Evolutionary conservation across 1,140 invertebrate species (phyloP), one percentile per base, ranked within the genome.

Genomic region (Aphelinus certus): DNA sequence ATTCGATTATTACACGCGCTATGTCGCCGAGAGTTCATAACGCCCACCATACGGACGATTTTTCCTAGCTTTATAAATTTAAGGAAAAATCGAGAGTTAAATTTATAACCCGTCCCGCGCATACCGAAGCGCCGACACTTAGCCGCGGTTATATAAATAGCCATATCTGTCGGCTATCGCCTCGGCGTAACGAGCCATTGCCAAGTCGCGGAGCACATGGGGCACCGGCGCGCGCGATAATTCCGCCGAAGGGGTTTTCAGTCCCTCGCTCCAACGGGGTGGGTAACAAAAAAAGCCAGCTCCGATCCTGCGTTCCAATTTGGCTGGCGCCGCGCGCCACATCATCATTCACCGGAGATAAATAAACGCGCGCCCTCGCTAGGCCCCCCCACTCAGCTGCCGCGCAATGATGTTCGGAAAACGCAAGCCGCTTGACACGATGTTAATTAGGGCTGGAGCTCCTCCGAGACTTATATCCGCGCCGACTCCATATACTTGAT

Each of bases 101-200:
- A 26, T 26, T 26, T 26, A 26, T 26, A 26, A 26, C 26, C 26
- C 26, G 26, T 26, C 26, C 26, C 26, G 26, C 26, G 26, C 26
- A 26, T 26, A 26, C 26, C 26, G 26, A 26, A 26, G 26, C 26
- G 26, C 26, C 26, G 26, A 26, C 56, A 61, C 56, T 67, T 67
- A 67, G 10, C 57, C 57, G 10, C 3, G 56, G 48, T 67, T 67
- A 67, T 57, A 84, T 86, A 87, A 87, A 87, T 87, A 86, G 84
- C 79, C 83, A 85, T 87, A 86, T 85, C 84, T 86, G 84, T 86
- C 85, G 83, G 83, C 83, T 81, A 85, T 85, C 83, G 83, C 77
- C 51, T 9, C 78, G 80, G 78, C 26, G 83, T 87, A 87, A 87
- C 84, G 85, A 87, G 85, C 86, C 85, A 87, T 87, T 83, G 83